Percentiles rank a stretch among this genome's conserved stretches.
phyloP scores from a whole-genome alignment of 2,888 invertebrate genomes.

The Sicus ferrugineus region DNA sequence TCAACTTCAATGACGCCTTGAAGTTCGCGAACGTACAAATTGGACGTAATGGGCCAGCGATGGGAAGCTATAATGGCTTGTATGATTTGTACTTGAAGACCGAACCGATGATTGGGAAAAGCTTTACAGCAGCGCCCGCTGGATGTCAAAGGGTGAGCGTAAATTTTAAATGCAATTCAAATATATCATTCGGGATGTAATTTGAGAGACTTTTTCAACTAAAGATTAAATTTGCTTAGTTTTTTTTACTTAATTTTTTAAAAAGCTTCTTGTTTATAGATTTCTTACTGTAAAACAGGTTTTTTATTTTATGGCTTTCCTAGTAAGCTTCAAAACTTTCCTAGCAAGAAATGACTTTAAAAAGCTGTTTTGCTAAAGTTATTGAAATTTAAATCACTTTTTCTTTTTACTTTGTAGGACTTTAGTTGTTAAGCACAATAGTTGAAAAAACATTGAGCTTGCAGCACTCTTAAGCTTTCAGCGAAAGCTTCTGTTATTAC shows the following conservation, averaged over 20 bases:
- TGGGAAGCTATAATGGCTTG: constrained; percentile 64
- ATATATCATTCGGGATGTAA: too few species aligned
- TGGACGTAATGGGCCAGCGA: constrained; percentile 69
- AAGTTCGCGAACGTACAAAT: constrained; percentile 74
- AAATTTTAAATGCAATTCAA: too few species aligned
- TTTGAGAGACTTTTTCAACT: too few species aligned
- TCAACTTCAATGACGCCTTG: constrained; percentile 72
- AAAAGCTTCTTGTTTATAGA: neutral
- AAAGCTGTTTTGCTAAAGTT: neutral
- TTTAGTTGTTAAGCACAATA: constrained; percentile 60
- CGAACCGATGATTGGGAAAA: constrained; percentile 64
- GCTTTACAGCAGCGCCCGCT: constrained; percentile 65
- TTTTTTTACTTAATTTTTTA: neutral
- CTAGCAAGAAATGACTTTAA: neutral
- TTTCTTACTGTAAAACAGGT: neutral
- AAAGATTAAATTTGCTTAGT: too few species aligned
- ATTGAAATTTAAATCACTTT: constrained; percentile 37
- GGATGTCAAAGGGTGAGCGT: constrained; percentile 70
- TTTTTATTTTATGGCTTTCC: too few species aligned
- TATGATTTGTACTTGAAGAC: constrained; percentile 67
- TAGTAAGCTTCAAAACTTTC: too few species aligned
- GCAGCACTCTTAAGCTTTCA: constrained; percentile 14
- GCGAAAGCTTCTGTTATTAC: constrained; percentile 53
- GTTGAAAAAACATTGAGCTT: constrained; percentile 44
- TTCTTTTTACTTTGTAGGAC: constrained; percentile 61